Conservation (phyloP, 92 coral and sea anemone species). For the Metridium senile region DNA sequence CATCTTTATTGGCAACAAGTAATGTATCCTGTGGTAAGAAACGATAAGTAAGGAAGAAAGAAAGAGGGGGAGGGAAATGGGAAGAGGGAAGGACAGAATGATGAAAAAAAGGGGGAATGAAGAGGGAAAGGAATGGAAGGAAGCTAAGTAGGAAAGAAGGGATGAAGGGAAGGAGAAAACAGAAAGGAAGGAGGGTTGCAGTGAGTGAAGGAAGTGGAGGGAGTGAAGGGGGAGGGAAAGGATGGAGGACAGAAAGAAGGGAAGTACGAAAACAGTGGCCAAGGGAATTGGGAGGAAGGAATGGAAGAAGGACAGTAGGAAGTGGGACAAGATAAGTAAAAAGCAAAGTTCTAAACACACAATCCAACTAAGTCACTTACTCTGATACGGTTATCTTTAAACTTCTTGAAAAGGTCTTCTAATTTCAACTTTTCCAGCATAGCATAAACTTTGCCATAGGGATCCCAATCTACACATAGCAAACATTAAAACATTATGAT, state of each 20-base stretch:
- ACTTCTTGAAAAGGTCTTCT: slow-evolving; percentile 70
- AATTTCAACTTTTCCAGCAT: slow-evolving; percentile 81
- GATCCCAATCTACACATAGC: slow-evolving; percentile 79
- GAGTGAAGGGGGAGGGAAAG: no score
- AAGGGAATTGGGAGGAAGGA: no score
- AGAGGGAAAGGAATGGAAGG: neutral
- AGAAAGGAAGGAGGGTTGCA: no score
- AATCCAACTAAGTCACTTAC: slow-evolving; percentile 38
- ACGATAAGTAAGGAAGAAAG: neutral
- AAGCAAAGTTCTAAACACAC: neutral
- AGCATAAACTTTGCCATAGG: slow-evolving; percentile 65
- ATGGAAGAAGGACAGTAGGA: neutral
- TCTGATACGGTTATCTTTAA: slow-evolving; percentile 89
- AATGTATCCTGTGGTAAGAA: slow-evolving; percentile 81
- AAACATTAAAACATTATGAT: no score
- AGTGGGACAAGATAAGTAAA: neutral
- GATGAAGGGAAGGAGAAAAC: neutral
- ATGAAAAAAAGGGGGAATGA: neutral
- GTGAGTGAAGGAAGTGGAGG: no score
- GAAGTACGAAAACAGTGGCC: neutral
- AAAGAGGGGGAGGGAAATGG: neutral
- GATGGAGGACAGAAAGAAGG: neutral
- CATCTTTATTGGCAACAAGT: slow-evolving; percentile 77
- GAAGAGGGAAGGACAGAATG: no score
- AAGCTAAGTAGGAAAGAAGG: neutral